Conservation (phyloP, 2,113 vertebrate genomes). For the Crotalus viridis region DNA sequence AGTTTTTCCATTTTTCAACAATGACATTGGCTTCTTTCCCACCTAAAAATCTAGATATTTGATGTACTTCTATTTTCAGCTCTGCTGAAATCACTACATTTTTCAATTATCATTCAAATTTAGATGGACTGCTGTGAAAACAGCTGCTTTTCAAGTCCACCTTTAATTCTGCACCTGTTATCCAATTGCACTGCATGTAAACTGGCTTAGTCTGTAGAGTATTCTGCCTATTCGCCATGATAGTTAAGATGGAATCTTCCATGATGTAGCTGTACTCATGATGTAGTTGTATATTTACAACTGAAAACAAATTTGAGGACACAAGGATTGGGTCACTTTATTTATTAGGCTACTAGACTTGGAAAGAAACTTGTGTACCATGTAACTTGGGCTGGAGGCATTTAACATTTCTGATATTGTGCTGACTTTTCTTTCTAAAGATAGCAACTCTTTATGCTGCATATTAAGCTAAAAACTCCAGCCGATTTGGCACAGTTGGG, state of each 20-base stretch:
- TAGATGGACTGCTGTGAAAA: conserved; percentile 25
- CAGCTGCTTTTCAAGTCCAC: conserved; percentile 30
- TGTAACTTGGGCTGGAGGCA: neutral
- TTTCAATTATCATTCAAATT: conserved; percentile 18
- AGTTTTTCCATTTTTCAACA: neutral
- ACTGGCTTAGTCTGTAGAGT: neutral
- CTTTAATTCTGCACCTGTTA: conserved; percentile 14
- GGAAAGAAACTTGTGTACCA: conserved; percentile 18
- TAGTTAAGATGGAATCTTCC: neutral
- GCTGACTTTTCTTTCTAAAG: conserved; percentile 46
- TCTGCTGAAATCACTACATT: conserved; percentile 18
- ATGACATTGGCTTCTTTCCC: neutral
- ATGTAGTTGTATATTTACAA: neutral
- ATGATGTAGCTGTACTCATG: neutral
- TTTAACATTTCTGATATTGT: conserved; percentile 10
- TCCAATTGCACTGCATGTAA: neutral
- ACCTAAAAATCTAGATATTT: neutral
- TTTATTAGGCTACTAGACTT: neutral
- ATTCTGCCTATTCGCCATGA: neutral
- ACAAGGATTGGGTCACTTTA: neutral
- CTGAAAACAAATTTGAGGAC: conserved; percentile 17
- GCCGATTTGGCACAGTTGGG: conserved; percentile 42
- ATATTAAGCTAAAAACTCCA: conserved; percentile 41
- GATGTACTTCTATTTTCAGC: neutral
- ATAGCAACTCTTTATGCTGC: conserved; percentile 17